Evolutionary conservation across 2,888 invertebrate genomes (phyloP).

Genomic region (Ormia ochracea): DNA sequence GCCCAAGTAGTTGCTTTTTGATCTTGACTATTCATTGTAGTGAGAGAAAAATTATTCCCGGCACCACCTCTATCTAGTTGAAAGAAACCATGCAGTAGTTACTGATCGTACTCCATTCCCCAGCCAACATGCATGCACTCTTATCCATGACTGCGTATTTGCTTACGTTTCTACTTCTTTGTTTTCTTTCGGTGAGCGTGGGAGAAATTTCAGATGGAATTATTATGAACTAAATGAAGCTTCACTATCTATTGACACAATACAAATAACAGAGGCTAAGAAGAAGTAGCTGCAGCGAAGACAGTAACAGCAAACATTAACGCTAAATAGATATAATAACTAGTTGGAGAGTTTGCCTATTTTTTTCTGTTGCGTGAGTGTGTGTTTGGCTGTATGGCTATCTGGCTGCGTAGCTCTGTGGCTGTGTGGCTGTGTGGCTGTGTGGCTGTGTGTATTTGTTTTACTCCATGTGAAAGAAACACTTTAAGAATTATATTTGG

Average conservation of each 20-base stretch:
- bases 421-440: too few species aligned
- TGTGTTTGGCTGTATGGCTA: too few species aligned
- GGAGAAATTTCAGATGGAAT: constrained; percentile 57
- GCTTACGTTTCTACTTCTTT: constrained; percentile 8
- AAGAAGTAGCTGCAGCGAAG: constrained; percentile 26
- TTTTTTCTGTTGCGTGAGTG: too few species aligned
- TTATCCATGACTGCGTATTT: neutral
- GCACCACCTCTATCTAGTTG: neutral
- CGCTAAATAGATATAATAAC: neutral
- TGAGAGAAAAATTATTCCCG: neutral
- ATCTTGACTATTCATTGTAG: too few species aligned
- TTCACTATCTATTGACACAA: constrained; percentile 51
- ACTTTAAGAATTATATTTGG: neutral
- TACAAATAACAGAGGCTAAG: constrained; percentile 11
- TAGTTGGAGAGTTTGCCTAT: too few species aligned
- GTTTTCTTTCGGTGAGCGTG: constrained; percentile 48
- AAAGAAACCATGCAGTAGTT: neutral
- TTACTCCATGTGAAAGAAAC: constrained; percentile 22
- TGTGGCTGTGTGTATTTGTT: constrained; percentile 12
- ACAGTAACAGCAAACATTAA: constrained; percentile 35
- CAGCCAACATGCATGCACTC: neutral
- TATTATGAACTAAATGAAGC: constrained; percentile 43
- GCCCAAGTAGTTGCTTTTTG: too few species aligned
- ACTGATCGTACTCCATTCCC: neutral
- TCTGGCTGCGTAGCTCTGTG: too few species aligned